Base-by-base conservation (phyloP, 2,888 invertebrate genomes). In the Chironomus tentans region DNA sequence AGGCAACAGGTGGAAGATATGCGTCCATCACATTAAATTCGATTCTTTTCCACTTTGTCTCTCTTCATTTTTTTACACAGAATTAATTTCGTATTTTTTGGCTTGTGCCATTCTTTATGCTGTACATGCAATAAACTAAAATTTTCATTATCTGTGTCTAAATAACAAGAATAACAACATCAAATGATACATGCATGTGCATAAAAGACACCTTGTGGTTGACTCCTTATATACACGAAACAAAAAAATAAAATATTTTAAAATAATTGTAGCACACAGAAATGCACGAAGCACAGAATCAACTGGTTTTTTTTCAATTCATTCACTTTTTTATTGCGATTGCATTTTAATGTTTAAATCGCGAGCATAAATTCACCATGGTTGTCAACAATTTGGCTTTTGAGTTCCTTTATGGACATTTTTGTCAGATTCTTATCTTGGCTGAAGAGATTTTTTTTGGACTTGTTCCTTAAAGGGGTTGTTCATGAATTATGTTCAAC, bases 1-100 rank as follows among this genome's bases (percentile, higher is more conserved):
- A 65, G 22, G 21, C 65, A 65, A 65, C 65, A 65, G 65, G 65
- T 65, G 65, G 65, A 65, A 65, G 65, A 65, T 24, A 22, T 18
- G 18, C 18, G 18, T 56, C 56, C 56, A 56, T 56, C 15, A 15
- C n/a, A 65, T 24, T 10, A 65, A 65, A 24, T 65, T 65, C 38
- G 10, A 38, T 38, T 38, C 38, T 38, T 38, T 38, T 38, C 28
- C 28, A 28, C 28, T n/a, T 5, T 56, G 56, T 56, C 56, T 18
- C n/a, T 56, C 12, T 56, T 56, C 18, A 18, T n/a, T n/a, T 13
- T 56, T 56, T 56, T 56, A 18, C 65, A 65, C 18, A 21, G n/a
- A 21, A 65, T 38, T 38, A 68, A 38, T 68, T 28, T 38, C 38
- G 10, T 38, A 38, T 2, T 10, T 38, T 28, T 68, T 68, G 68